phyloP scores from a whole-genome alignment of 2,888 invertebrate genomes.

The Mimas tiliae region DNA sequence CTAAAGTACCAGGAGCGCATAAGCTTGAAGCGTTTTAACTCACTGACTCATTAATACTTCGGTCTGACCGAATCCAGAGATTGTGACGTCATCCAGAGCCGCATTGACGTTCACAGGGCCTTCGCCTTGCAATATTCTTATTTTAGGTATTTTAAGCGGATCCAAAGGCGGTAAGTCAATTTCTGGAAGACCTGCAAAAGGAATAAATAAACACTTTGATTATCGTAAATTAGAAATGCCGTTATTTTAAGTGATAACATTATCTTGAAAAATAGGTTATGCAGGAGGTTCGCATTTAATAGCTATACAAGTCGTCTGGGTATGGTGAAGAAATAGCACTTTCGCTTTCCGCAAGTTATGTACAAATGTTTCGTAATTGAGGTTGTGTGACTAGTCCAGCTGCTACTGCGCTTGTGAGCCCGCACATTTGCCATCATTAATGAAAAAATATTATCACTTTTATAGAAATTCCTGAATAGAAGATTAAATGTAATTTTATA shows the following conservation, averaged over 20 bases:
- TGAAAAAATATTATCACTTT: too few species aligned
- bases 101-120: conserved; percentile 89
- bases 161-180: conserved; percentile 87
- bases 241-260: too few species aligned
- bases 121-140: conserved; percentile 88
- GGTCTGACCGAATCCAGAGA: conserved; percentile 87
- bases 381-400: conserved; percentile 73
- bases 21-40: conserved; percentile 54
- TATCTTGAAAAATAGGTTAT: conserved; percentile 35
- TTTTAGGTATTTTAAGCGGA: conserved; percentile 86
- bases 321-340: conserved; percentile 79
- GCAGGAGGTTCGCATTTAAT: conserved; percentile 39
- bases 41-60: conserved; percentile 86
- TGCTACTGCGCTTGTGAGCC: conserved; percentile 51
- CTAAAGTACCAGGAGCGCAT: conserved; percentile 61
- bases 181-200: conserved; percentile 77
- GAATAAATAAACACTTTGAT: conserved; percentile 4
- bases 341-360: conserved; percentile 82
- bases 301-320: conserved; percentile 54
- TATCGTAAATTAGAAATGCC: not conserved
- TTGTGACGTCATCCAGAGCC: conserved; percentile 86
- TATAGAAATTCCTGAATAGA: too few species aligned
- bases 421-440: conserved; percentile 40
- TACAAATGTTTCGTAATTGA: conserved; percentile 79
- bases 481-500: too few species aligned